Conservation (phyloP, 2,113 vertebrate genomes). For the Macroglossus sobrinus region DNA sequence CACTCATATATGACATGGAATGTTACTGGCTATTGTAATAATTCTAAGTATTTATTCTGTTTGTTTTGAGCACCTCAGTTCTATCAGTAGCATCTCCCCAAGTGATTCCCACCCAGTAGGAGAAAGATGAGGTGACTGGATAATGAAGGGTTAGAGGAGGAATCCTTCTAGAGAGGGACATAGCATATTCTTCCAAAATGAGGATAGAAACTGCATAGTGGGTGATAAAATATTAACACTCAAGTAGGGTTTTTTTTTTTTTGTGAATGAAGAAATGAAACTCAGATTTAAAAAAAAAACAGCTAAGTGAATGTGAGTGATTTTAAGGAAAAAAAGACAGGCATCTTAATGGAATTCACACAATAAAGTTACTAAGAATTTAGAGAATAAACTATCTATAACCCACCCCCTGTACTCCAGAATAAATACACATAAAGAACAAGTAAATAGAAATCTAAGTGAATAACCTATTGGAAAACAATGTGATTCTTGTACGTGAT, state of each 20-base stretch:
- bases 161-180: not conserved
- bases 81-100: not conserved
- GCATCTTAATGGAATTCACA: not conserved
- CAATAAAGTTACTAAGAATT: not conserved
- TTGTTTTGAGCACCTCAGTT: not conserved
- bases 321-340: not conserved
- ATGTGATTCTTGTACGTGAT: not conserved
- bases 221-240: not conserved
- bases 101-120: not conserved
- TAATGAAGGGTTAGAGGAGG: not conserved
- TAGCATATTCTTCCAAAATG: not conserved
- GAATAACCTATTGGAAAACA: not conserved
- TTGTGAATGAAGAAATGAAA: not conserved
- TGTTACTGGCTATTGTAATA: not conserved
- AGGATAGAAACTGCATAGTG: not conserved
- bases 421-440: not conserved
- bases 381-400: not conserved
- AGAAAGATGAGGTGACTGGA: not conserved
- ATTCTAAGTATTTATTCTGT: not conserved
- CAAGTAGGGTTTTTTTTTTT: not conserved
- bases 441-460: not conserved
- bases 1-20: not conserved
- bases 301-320: not conserved
- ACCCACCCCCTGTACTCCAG: rapidly evolving
- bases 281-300: not conserved